These are phyloP conservation scores for Clarias pachynema DNA, from an alignment of 2,797 vertebrate species.

Conservation along the genomic window DNA sequence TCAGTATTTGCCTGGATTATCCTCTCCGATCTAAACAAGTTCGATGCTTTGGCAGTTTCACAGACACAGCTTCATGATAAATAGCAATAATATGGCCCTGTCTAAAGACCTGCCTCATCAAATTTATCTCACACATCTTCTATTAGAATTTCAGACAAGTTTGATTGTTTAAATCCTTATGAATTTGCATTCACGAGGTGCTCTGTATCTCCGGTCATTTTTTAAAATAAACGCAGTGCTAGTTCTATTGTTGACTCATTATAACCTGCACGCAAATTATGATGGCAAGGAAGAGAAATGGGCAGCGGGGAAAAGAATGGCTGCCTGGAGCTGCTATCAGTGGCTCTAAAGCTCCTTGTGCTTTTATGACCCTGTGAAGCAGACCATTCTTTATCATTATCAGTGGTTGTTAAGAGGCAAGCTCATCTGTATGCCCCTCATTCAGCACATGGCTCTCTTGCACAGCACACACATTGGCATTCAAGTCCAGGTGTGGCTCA, in stretches of 20 bases:
- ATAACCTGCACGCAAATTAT: conserved; percentile 53
- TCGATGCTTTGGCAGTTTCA: conserved; percentile 42
- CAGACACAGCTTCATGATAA: conserved; percentile 19
- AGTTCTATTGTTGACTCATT: conserved; percentile 53
- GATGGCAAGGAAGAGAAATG: conserved; percentile 47
- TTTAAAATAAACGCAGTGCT: conserved; percentile 21
- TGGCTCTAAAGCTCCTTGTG: conserved; percentile 62
- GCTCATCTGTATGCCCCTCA: conserved; percentile 61
- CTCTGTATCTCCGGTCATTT: conserved; percentile 30
- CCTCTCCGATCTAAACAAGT: conserved; percentile 42
- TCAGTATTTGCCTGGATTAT: conserved; percentile 47
- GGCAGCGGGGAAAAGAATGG: conserved; percentile 55
- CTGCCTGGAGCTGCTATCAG: conserved; percentile 59
- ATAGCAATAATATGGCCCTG: conserved; percentile 26
- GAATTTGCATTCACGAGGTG: background rate
- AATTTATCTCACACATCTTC: conserved; percentile 1
- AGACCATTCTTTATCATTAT: conserved; percentile 66
- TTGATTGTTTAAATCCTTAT: conserved; percentile 16
- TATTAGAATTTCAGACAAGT: conserved; percentile 9
- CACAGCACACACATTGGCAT: conserved; percentile 58
- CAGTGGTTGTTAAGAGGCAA: conserved; percentile 62
- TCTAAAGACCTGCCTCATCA: conserved; percentile 43
- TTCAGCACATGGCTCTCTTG: conserved; percentile 54
- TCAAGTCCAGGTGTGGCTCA: conserved; percentile 59
- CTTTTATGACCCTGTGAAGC: conserved; percentile 61